These are phyloP conservation scores for Koerneria pararmatus DNA, from an alignment of 2,888 invertebrate genomes.

Conservation along the genomic window DNA sequence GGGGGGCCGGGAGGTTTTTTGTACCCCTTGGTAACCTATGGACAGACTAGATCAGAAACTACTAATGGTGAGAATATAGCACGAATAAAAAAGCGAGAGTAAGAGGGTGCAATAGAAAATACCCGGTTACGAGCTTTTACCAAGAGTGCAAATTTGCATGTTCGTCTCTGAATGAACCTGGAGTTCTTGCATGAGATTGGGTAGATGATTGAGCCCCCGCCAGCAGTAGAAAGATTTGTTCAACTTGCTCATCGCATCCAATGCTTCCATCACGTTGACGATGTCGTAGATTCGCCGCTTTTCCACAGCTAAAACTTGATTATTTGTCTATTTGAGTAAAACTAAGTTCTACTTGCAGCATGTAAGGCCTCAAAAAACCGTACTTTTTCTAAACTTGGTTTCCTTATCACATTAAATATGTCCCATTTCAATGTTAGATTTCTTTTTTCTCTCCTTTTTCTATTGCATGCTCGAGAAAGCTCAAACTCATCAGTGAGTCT, in stretches of 20 bases:
- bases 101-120: neutral
- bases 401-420: no score
- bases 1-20: no score
- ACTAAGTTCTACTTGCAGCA: no score
- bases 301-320: conserved; percentile 46
- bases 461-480: no score
- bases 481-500: no score
- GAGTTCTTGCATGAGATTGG: conserved; percentile 50
- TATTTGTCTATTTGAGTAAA: no score
- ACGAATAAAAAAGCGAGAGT: neutral
- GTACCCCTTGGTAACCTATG: no score
- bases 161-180: conserved; percentile 34
- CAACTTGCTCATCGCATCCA: conserved; percentile 58
- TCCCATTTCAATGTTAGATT: no score
- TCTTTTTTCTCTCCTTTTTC: no score
- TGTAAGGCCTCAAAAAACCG: no score
- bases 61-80: conserved; percentile 9
- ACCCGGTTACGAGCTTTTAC: neutral
- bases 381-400: no score
- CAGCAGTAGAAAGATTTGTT: conserved; percentile 58
- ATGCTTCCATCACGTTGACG: conserved; percentile 60
- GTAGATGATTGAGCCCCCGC: conserved; percentile 50
- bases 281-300: conserved; percentile 59
- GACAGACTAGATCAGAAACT: no score
- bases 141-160: neutral